Evolutionary conservation across 2,113 vertebrate species (phyloP).

Genomic region (Smithornis capensis): DNA sequence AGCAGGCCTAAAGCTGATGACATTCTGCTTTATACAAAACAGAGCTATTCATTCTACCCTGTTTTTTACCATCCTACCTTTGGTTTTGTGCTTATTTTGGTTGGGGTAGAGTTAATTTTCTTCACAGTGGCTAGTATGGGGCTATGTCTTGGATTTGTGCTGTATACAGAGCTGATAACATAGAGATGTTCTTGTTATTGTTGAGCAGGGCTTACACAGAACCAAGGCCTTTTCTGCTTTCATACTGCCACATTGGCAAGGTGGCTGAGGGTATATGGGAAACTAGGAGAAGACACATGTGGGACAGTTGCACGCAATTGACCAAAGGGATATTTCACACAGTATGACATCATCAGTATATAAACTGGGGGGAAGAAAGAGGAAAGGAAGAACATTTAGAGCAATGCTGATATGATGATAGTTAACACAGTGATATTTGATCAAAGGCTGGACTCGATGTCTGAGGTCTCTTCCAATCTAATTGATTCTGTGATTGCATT

Average conservation of each 20-base stretch:
- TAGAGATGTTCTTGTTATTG: background rate
- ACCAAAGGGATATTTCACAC: background rate
- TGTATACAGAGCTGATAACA: background rate
- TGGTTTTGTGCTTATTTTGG: background rate
- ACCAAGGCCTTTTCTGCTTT: background rate
- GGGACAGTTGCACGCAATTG: no score
- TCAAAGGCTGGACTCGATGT: background rate
- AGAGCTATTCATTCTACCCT: background rate
- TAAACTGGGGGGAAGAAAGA: background rate
- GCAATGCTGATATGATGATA: background rate
- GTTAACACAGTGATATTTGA: background rate
- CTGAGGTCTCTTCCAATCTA: background rate
- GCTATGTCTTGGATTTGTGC: background rate
- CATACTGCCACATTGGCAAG: background rate
- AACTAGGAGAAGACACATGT: background rate
- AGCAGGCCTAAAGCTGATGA: background rate
- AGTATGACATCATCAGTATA: background rate
- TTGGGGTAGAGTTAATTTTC: background rate
- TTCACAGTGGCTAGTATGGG: background rate
- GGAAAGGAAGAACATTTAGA: background rate
- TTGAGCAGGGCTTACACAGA: background rate
- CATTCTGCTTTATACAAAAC: background rate
- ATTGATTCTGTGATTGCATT: background rate
- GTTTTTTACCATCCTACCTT: no score
- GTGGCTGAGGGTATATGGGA: accelerated